These are phyloP conservation scores for Pachyramphus minor DNA, from an alignment of 2,113 vertebrate genomes.

Conservation along the genomic window DNA sequence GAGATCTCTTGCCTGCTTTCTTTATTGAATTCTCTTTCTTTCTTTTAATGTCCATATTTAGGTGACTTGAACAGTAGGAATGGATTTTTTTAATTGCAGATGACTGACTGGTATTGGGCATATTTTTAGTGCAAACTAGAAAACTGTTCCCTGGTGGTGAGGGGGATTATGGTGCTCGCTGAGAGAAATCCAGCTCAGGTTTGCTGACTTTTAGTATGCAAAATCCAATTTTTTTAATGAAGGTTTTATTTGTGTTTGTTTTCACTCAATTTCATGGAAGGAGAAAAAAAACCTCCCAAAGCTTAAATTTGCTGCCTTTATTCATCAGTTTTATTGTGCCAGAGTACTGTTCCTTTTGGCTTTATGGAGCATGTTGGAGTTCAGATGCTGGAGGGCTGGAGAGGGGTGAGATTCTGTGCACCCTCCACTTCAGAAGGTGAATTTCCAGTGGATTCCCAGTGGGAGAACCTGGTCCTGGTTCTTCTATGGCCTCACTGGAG, in stretches of 20 bases:
- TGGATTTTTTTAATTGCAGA: slow-evolving; percentile 31
- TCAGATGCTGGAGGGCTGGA: background rate
- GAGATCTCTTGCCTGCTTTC: background rate
- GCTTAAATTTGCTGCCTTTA: background rate
- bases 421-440: background rate
- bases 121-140: background rate
- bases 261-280: background rate
- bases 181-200: background rate
- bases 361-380: background rate
- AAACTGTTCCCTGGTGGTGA: background rate
- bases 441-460: background rate
- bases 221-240: background rate
- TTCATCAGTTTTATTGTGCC: background rate
- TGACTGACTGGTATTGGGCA: background rate
- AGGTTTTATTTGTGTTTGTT: slow-evolving; percentile 13
- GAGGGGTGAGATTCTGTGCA: background rate
- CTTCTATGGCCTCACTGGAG: background rate
- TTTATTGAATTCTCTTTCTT: slow-evolving; percentile 10
- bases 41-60: background rate
- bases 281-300: background rate
- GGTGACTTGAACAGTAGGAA: background rate
- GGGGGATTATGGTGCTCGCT: background rate
- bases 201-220: background rate
- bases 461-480: background rate
- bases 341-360: background rate